Base-by-base conservation (phyloP, 2,888 invertebrate species). In the Lycocerus yunnanus region DNA sequence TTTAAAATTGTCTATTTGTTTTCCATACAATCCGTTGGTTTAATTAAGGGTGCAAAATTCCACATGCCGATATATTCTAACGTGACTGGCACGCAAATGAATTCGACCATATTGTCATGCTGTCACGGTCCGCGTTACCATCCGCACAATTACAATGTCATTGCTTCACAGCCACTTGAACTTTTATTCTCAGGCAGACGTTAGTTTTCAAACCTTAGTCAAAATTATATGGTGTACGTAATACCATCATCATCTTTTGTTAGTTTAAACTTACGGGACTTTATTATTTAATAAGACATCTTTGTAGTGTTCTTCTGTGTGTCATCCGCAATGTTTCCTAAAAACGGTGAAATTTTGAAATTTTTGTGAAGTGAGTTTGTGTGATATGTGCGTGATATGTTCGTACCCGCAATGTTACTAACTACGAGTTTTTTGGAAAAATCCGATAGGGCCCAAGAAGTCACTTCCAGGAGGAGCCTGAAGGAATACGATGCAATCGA, bases 41-140 rank as follows among this genome's bases (percentile, higher is more conserved):
- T 43, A 43, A 43, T 43, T 43, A 8, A 43, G 43, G 43, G 43
- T 43, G 43, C 43, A 43, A 43, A 43, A 43, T 43, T 43, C n/a
- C 43, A 43, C 43, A 43, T 43, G 43, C 66, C 71, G 60, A 73
- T 71, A 73, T 73, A 66, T 76, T 69, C 69, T 71, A 78, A 81
- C 81, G 82, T 82, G 82, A 80, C 79, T 76, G 73, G 81, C 80
- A 81, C 80, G 78, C 78, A 77, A 80, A 86, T 84, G 83, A 83
- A 86, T 76, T 86, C 84, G 84, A 85, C 82, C 86, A 84, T 86
- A 83, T 83, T 86, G 86, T 87, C 86, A 86, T 86, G 86, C 85
- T 84, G 84, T 84, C 84, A 81, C 84, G 84, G 76, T 79, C 78
- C 77, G 71, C 76, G 83, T 83, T 76, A 74, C 76, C 77, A 77